Percentiles rank a stretch among this genome's conserved stretches.
phyloP scores from a whole-genome alignment of 2,797 vertebrate genomes.

The Knipowitschia caucasica region DNA sequence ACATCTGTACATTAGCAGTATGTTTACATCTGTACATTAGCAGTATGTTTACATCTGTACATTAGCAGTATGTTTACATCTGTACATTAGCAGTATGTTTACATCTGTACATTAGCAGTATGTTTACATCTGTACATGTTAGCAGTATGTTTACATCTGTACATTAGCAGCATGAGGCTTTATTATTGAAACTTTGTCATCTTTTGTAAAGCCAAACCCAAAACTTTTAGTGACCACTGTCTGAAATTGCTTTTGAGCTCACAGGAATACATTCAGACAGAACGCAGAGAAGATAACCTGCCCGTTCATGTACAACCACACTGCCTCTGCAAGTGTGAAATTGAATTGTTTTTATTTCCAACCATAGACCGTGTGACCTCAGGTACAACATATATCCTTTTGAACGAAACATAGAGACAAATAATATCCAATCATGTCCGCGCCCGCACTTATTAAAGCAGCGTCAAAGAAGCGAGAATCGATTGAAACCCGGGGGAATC shows the following conservation, averaged over 20 bases:
- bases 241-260: not conserved
- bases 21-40: too few relatives aligned
- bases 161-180: too few relatives aligned
- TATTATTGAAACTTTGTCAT: not conserved
- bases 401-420: constrained; percentile 8
- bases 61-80: too few relatives aligned
- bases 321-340: constrained; percentile 24
- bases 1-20: too few relatives aligned
- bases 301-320: constrained; percentile 1
- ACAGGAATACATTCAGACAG: not conserved
- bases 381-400: not conserved
- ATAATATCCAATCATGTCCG: constrained; percentile 34
- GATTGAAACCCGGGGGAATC: constrained; percentile 30
- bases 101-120: too few relatives aligned
- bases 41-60: too few relatives aligned
- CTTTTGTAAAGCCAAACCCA: not conserved
- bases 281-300: not conserved
- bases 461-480: constrained; percentile 26
- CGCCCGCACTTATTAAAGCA: constrained; percentile 15
- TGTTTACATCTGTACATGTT: too few relatives aligned
- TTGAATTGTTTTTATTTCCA: constrained; percentile 21
- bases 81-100: too few relatives aligned
- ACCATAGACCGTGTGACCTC: constrained; percentile 5
- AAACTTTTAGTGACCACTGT: not conserved
- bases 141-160: too few relatives aligned